phyloP scores from a whole-genome alignment of 1,140 invertebrate genomes.

The Pseudachorutes palmiensis region DNA sequence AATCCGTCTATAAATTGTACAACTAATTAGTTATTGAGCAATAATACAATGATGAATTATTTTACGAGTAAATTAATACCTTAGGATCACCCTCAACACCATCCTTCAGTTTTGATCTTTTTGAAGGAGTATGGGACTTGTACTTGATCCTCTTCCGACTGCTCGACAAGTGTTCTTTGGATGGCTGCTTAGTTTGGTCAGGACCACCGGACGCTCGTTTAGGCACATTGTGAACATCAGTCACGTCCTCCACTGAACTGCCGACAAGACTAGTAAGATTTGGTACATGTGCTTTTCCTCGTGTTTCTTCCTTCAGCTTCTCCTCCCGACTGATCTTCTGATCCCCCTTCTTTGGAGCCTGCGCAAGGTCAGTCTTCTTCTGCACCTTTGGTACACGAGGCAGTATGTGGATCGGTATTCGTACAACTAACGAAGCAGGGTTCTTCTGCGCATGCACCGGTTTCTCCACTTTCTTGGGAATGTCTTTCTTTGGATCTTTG shows the following conservation, averaged over 20 bases:
- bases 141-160: slow-evolving; percentile 23
- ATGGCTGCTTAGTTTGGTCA: background rate
- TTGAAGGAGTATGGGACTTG: slow-evolving; percentile 24
- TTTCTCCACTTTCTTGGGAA: too few relatives aligned
- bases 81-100: slow-evolving; percentile 34
- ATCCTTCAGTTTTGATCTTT: slow-evolving; percentile 27
- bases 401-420: background rate
- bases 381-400: background rate
- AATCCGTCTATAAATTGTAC: too few relatives aligned
- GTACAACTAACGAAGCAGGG: background rate
- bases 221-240: background rate
- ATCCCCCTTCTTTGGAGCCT: too few relatives aligned
- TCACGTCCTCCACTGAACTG: slow-evolving; percentile 4
- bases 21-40: too few relatives aligned
- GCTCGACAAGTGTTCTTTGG: background rate
- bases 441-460: too few relatives aligned
- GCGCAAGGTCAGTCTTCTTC: background rate
- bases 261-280: slow-evolving; percentile 5
- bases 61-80: slow-evolving; percentile 19
- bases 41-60: too few relatives aligned
- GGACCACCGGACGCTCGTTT: background rate
- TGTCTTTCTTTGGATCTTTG: too few relatives aligned
- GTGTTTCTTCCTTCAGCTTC: background rate
- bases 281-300: background rate
- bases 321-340: too few relatives aligned